These are phyloP conservation scores for Passer montanus DNA, from an alignment of 2,113 vertebrate species.

Conservation along the genomic window DNA sequence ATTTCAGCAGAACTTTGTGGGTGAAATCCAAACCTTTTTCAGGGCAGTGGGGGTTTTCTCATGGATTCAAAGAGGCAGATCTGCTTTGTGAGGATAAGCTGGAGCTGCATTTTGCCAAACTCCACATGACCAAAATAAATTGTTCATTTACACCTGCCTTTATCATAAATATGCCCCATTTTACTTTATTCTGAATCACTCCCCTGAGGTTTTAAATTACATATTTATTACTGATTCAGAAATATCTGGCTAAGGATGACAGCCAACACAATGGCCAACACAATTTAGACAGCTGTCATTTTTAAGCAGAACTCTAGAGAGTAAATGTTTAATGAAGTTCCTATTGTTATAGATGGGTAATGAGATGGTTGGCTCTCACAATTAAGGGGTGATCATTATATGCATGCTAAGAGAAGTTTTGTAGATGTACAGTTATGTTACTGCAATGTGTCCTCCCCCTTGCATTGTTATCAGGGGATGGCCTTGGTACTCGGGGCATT, in stretches of 20 bases:
- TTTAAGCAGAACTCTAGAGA: not conserved
- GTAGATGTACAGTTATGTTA: not conserved
- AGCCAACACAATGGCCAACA: not conserved
- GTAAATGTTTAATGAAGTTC: not conserved
- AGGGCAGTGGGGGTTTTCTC: constrained; percentile 40
- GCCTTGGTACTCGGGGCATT: not conserved
- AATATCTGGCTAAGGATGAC: not conserved
- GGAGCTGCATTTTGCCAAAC: constrained; percentile 35
- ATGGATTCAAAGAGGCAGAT: constrained; percentile 29
- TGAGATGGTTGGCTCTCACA: not conserved
- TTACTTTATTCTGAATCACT: constrained; percentile 3
- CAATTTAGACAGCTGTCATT: not conserved
- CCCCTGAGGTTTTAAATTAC: constrained; percentile 4
- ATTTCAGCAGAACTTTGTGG: constrained; percentile 34
- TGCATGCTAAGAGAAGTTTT: not conserved
- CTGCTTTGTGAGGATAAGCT: constrained; percentile 34
- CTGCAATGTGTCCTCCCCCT: not conserved
- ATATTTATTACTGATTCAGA: constrained; percentile 45
- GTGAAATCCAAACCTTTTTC: constrained; percentile 34
- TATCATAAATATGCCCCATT: constrained; percentile 35
- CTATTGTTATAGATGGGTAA: not conserved
- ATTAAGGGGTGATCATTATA: not conserved
- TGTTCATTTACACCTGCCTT: constrained; percentile 31
- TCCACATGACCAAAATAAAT: constrained; percentile 18
- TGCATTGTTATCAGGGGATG: not conserved